phyloP scores from a whole-genome alignment of 92 coral and sea anemone genomes.

The Diadumene lineata region DNA sequence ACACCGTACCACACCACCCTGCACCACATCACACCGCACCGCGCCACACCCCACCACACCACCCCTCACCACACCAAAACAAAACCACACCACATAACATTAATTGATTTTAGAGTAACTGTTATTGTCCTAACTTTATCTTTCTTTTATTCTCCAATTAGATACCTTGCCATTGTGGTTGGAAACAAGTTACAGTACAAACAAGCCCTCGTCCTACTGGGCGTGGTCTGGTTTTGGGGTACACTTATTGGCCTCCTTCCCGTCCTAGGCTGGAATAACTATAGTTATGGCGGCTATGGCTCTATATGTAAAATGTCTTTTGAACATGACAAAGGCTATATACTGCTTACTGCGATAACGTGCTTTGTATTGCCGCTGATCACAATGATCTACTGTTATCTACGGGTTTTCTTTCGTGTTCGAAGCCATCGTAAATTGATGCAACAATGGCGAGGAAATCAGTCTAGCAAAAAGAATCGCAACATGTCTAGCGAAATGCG shows the following conservation, averaged over 20 bases:
- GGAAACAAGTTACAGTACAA: slow-evolving; percentile 67
- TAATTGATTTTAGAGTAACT: too few species aligned
- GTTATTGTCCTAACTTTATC: neutral
- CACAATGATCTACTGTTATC: slow-evolving; percentile 84
- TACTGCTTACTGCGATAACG: slow-evolving; percentile 65
- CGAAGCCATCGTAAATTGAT: slow-evolving; percentile 43
- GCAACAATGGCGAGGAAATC: slow-evolving; percentile 41
- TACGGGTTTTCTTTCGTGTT: slow-evolving; percentile 79
- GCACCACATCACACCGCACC: neutral
- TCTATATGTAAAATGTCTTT: slow-evolving; percentile 84
- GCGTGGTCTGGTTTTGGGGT: slow-evolving; percentile 80
- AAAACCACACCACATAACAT: neutral
- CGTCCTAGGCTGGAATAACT: slow-evolving; percentile 84
- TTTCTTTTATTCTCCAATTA: slow-evolving; percentile 9
- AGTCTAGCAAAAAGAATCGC: slow-evolving; percentile 21
- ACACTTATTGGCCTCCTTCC: slow-evolving; percentile 72
- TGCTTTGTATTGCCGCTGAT: slow-evolving; percentile 78
- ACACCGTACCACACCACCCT: too few species aligned
- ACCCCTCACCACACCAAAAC: neutral
- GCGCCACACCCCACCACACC: neutral
- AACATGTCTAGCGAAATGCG: slow-evolving; percentile 64
- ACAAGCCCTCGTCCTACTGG: slow-evolving; percentile 75
- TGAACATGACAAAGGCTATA: slow-evolving; percentile 66
- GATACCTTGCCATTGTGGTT: slow-evolving; percentile 94
- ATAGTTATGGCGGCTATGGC: slow-evolving; percentile 59